Percentiles rank a stretch among this genome's conserved stretches.
Evolutionary conservation across 2,888 invertebrate genomes (phyloP).

Genomic region (Troglohyphantes excavatus): DNA sequence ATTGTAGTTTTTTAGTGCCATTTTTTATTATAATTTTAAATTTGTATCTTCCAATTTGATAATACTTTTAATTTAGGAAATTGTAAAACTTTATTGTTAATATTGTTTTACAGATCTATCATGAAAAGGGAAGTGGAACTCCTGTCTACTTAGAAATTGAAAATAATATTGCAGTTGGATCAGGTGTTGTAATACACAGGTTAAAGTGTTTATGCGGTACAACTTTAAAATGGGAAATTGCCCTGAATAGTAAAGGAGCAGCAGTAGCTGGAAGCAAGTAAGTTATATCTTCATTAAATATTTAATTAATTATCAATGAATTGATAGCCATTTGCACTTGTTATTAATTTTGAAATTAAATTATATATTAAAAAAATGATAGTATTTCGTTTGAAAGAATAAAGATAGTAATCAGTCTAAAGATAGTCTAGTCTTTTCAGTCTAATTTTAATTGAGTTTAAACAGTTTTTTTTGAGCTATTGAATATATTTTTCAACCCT

Average conservation of each 20-base stretch:
- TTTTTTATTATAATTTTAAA: neutral
- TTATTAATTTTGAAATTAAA: no score
- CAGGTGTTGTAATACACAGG: conserved; percentile 80
- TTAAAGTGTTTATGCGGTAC: conserved; percentile 75
- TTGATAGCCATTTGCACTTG: neutral
- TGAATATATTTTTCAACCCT: no score
- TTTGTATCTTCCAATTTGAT: neutral
- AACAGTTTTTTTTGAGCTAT: no score
- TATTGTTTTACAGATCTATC: conserved; percentile 59
- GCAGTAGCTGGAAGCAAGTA: conserved; percentile 79
- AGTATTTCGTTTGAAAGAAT: no score
- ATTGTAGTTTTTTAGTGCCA: no score
- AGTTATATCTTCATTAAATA: no score
- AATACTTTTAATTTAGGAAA: neutral
- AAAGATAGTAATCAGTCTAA: no score
- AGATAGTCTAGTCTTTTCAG: no score
- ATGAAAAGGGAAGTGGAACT: conserved; percentile 55
- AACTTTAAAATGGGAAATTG: conserved; percentile 72
- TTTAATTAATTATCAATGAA: no score
- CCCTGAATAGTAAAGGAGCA: conserved; percentile 81
- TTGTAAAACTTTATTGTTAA: neutral
- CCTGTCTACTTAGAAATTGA: conserved; percentile 81
- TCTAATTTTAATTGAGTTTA: no score
- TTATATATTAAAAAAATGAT: no score
- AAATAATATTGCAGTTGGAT: conserved; percentile 81